Evolutionary conservation across 2,888 invertebrate species (phyloP).

Genomic region (Leuctra nigra): DNA sequence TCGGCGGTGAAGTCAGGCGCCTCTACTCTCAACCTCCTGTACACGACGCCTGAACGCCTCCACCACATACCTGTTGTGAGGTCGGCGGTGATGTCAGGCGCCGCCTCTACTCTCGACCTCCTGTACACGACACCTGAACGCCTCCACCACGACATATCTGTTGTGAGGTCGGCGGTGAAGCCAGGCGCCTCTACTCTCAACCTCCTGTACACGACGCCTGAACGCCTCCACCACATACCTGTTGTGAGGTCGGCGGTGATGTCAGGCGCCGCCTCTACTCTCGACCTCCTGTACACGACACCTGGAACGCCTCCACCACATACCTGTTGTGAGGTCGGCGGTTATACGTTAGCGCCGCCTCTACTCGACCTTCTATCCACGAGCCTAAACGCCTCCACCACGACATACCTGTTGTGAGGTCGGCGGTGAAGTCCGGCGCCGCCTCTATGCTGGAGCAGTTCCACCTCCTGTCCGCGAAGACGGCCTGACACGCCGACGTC

Average conservation of each 20-base stretch:
- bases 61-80: constrained; percentile 60
- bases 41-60: too few species aligned
- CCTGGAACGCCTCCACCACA: constrained; percentile 67
- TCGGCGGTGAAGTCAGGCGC: too few species aligned
- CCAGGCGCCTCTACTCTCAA: too few species aligned
- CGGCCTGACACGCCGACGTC: constrained; percentile 59
- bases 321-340: too few species aligned
- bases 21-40: too few species aligned
- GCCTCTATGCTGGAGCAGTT: constrained; percentile 71
- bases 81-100: constrained; percentile 69
- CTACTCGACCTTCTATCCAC: too few species aligned
- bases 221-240: constrained; percentile 51
- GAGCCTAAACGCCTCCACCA: neutral
- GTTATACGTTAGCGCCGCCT: too few species aligned
- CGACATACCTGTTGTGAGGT: constrained; percentile 63
- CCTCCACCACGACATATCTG: constrained; percentile 63
- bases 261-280: constrained; percentile 62
- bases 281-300: constrained; percentile 69
- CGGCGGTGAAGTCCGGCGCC: constrained; percentile 67
- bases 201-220: too few species aligned
- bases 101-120: constrained; percentile 69
- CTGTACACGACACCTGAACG: constrained; percentile 62
- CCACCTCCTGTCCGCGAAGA: constrained; percentile 70
- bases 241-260: constrained; percentile 69
- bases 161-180: too few species aligned